Evolutionary conservation across 2,797 vertebrate species (phyloP).

Genomic region (Liasis olivaceus): DNA sequence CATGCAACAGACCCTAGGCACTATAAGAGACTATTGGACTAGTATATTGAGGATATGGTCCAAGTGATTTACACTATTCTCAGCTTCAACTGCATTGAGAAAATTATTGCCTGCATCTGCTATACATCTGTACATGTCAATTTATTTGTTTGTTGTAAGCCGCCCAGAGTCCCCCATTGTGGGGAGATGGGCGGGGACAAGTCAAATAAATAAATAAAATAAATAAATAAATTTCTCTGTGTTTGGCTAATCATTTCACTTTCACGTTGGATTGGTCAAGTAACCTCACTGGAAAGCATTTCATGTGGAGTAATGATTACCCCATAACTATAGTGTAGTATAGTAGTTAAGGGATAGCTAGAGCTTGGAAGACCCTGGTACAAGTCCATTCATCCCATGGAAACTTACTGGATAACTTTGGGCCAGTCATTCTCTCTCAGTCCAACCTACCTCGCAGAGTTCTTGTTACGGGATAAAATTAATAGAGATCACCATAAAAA

Average conservation of each 20-base stretch:
- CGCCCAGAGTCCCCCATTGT: no score
- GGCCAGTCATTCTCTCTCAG: not conserved
- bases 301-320: not conserved
- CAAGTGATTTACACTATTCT: not conserved
- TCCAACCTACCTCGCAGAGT: not conserved
- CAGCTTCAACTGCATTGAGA: not conserved
- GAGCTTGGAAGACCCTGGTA: not conserved
- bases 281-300: not conserved
- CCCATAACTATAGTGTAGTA: not conserved
- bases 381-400: not conserved
- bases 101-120: not conserved
- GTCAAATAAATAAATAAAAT: no score
- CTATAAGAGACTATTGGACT: not conserved
- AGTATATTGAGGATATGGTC: not conserved
- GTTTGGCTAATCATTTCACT: not conserved
- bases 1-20: not conserved
- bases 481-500: not conserved
- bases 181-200: no score
- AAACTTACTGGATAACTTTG: not conserved
- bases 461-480: not conserved
- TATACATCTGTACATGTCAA: not conserved
- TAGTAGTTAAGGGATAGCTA: not conserved
- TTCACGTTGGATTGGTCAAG: not conserved
- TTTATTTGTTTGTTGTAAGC: not conserved
- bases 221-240: not conserved